Percentiles rank a stretch among this genome's conserved stretches.
Conservation (phyloP, 2,113 vertebrate species). For the Zosterops lateralis region DNA sequence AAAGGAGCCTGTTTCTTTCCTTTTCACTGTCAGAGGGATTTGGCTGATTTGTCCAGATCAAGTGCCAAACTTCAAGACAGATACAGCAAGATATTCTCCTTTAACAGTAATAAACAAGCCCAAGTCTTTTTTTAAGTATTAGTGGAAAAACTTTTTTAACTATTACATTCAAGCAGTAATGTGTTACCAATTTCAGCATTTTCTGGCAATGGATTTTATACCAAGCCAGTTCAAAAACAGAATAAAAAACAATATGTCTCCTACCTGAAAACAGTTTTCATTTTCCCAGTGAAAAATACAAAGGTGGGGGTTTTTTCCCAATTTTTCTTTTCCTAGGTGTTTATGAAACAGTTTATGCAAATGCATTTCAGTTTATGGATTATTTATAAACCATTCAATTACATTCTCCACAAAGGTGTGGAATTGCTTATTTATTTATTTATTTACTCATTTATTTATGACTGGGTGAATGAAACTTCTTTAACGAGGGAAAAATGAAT, state of each 20-base stretch:
- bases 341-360: conserved; percentile 49
- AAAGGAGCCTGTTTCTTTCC: background rate
- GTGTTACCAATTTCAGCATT: background rate
- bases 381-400: conserved; percentile 58
- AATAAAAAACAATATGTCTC: background rate
- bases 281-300: background rate
- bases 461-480: conserved; percentile 39
- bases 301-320: background rate
- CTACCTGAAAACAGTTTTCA: background rate
- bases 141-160: background rate
- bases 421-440: conserved; percentile 49
- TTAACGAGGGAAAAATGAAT: conserved; percentile 23
- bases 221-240: background rate
- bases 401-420: conserved; percentile 17
- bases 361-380: conserved; percentile 27
- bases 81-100: background rate
- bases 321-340: conserved; percentile 4
- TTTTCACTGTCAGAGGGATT: background rate
- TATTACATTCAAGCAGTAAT: background rate
- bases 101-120: background rate
- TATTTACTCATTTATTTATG: conserved; percentile 53
- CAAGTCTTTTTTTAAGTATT: background rate
- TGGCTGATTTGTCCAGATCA: background rate
- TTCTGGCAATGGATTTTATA: background rate
- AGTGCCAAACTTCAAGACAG: background rate